phyloP scores from a whole-genome alignment of 1,140 invertebrate species.

The Dendroctonus valens region DNA sequence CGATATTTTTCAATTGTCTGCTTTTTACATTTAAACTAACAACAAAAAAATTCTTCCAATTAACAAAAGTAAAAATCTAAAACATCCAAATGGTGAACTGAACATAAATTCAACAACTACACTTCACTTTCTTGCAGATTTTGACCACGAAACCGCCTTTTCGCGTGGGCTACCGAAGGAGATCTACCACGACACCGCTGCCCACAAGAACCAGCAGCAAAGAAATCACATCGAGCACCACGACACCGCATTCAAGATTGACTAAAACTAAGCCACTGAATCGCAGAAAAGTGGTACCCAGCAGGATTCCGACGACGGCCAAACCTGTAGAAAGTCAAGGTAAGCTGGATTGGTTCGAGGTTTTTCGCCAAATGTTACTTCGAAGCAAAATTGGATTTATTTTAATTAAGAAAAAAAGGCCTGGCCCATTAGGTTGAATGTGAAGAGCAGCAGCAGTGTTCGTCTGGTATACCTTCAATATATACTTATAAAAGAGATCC shows the following conservation, averaged over 20 bases:
- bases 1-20: too few relatives aligned
- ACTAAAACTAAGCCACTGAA: conserved; percentile 34
- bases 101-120: background rate
- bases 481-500: too few relatives aligned
- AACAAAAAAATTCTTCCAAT: too few relatives aligned
- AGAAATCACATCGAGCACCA: conserved; percentile 27
- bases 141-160: conserved; percentile 30
- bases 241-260: conserved; percentile 32
- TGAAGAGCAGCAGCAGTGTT: too few relatives aligned
- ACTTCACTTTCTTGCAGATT: conserved; percentile 11
- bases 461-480: too few relatives aligned
- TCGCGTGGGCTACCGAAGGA: conserved; percentile 33
- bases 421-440: too few relatives aligned
- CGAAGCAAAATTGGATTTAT: background rate
- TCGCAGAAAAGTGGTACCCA: conserved; percentile 36
- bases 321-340: conserved; percentile 43
- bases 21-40: too few relatives aligned
- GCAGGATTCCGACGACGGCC: conserved; percentile 25
- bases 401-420: too few relatives aligned
- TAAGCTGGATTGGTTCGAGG: conserved; percentile 24
- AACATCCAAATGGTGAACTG: background rate
- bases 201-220: conserved; percentile 4
- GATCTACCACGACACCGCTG: conserved; percentile 6
- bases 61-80: too few relatives aligned
- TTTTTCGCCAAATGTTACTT: background rate